Conservation (phyloP, 35 echinoderm and acorn worm genomes). For the Apostichopus californicus region DNA sequence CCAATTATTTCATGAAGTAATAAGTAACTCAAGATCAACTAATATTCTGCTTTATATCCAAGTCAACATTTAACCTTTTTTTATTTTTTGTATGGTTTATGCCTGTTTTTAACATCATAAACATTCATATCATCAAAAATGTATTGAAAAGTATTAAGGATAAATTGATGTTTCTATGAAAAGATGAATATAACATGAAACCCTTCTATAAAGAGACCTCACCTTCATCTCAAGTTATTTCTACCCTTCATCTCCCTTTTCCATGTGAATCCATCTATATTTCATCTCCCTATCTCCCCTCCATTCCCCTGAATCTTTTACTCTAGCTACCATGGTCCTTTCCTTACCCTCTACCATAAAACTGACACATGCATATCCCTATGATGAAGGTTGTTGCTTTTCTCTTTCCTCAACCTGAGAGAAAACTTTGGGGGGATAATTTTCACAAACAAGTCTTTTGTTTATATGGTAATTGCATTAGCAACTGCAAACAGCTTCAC, state of each 20-base stretch:
- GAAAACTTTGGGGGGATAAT: background rate
- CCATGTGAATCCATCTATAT: background rate
- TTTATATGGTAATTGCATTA: slow-evolving; percentile 15
- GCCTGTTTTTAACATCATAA: too few relatives aligned
- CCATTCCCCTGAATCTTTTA: too few relatives aligned
- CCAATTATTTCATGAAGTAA: background rate
- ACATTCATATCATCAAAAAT: too few relatives aligned
- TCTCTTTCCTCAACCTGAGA: background rate
- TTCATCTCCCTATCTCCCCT: background rate
- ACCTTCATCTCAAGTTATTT: too few relatives aligned
- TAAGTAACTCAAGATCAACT: background rate
- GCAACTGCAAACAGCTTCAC: background rate
- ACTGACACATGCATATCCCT: background rate
- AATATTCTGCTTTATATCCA: too few relatives aligned
- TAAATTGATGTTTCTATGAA: too few relatives aligned
- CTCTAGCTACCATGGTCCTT: background rate
- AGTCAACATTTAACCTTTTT: too few relatives aligned
- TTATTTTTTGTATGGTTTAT: too few relatives aligned
- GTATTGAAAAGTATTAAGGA: too few relatives aligned
- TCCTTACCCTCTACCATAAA: background rate
- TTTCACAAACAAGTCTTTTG: slow-evolving; percentile 3
- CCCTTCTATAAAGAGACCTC: too few relatives aligned
- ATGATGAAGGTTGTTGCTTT: background rate
- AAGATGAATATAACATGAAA: too few relatives aligned
- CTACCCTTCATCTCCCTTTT: background rate